Conservation (phyloP, 2,113 vertebrate genomes). For the Cyprinodon variegatus region DNA sequence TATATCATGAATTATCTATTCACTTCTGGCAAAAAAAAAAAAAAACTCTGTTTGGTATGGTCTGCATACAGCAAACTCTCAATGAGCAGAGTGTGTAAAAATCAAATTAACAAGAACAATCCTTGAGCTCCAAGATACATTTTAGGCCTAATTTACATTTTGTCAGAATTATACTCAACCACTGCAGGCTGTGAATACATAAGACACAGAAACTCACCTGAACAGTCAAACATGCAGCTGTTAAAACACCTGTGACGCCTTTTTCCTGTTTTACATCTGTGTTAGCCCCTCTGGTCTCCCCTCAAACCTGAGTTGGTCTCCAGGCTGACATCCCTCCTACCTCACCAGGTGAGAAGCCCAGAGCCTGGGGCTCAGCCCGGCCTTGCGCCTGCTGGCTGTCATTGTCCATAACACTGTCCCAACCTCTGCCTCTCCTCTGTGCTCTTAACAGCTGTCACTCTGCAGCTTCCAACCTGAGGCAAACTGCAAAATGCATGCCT, state of each 20-base stretch:
- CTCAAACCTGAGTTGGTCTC: slow-evolving; percentile 34
- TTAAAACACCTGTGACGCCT: slow-evolving; percentile 34
- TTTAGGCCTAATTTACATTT: slow-evolving; percentile 21
- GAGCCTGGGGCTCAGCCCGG: slow-evolving; percentile 56
- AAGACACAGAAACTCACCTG: slow-evolving; percentile 16
- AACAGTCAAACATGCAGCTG: slow-evolving; percentile 5
- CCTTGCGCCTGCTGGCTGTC: slow-evolving; percentile 69
- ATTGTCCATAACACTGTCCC: slow-evolving; percentile 53
- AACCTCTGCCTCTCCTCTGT: slow-evolving; percentile 47
- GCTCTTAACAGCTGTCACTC: slow-evolving; percentile 62
- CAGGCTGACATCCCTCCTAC: slow-evolving; percentile 37
- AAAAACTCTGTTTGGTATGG: not conserved
- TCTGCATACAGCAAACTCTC: not conserved
- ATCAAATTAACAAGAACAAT: not conserved
- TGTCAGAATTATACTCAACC: slow-evolving; percentile 1
- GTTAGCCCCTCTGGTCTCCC: slow-evolving; percentile 20
- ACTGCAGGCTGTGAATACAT: slow-evolving; percentile 30
- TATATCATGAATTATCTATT: not conserved
- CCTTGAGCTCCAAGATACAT: not conserved
- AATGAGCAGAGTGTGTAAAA: not conserved
- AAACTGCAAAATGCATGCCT: slow-evolving; percentile 37
- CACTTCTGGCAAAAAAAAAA: not conserved
- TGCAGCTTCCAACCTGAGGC: slow-evolving; percentile 54
- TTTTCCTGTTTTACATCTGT: slow-evolving; percentile 49
- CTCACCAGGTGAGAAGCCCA: slow-evolving; percentile 57